phyloP scores from a whole-genome alignment of 2,113 vertebrate genomes.

The Campylomormyrus numenius region DNA sequence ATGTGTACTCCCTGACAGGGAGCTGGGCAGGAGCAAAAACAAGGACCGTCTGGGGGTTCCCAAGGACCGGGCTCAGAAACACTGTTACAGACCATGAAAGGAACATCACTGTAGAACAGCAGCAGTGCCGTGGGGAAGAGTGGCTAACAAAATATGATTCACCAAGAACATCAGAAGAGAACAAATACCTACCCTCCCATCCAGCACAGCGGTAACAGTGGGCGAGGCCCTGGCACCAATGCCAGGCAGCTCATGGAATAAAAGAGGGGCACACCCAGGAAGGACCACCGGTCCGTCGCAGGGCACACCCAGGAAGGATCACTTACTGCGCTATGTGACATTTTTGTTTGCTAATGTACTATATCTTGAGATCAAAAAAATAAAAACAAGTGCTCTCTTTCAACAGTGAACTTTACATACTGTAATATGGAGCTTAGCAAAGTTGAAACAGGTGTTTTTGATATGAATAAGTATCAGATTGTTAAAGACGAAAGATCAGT shows the following conservation, averaged over 20 bases:
- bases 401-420: too few species aligned
- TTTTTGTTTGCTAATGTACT: too few species aligned
- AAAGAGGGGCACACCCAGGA: background rate
- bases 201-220: background rate
- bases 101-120: background rate
- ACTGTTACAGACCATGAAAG: background rate
- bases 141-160: background rate
- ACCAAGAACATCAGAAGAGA: background rate
- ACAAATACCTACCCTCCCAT: background rate
- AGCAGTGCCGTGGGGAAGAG: background rate
- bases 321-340: too few species aligned
- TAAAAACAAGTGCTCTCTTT: too few species aligned
- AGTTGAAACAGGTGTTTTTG: too few species aligned
- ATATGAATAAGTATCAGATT: too few species aligned
- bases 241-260: background rate
- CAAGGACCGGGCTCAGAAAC: background rate
- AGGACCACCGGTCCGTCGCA: too few species aligned
- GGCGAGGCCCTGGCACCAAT: background rate
- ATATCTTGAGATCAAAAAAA: too few species aligned
- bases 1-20: background rate
- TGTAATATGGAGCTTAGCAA: too few species aligned
- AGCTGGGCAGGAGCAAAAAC: background rate
- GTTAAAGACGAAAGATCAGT: too few species aligned
- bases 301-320: too few species aligned
- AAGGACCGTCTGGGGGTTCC: too few species aligned